Base-by-base conservation (phyloP, 2,888 invertebrate species). In the Andrena fulva region DNA sequence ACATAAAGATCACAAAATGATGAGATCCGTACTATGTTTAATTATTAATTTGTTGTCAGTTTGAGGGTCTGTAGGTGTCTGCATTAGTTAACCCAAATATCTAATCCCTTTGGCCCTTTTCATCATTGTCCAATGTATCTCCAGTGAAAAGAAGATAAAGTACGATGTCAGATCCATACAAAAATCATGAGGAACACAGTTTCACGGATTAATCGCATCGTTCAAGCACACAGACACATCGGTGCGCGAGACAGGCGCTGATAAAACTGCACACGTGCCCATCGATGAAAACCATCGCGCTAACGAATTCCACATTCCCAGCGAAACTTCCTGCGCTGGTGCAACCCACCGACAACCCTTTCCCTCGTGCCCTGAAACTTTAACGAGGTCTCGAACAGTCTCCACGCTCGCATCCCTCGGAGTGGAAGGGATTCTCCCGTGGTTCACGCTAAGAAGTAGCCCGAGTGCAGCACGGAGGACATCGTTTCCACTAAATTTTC, bases 401-500 rank as follows among this genome's bases (percentile, higher is more conserved):
- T 69, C 82, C 80, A 82, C 75, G 66, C 71, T 67, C 80, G 75
- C 63, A 74, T 63, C 68, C 52, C 74, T 60, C 71, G 24, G n/a
- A 20, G 59, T 56, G 52, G 31, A 68, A 76, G 27, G 69, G 79
- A 81, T 54, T 59, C 75, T 72, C 77, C 48, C 63, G 73, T 80
- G 84, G 62, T 71, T 77, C 75, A 72, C 74, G 48, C 77, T 68
- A 84, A 82, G 77, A 86, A 84, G 78, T 82, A 78, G 82, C 75
- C 70, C 60, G 70, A 33, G 82, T 31, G 62, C 54, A 33, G 74
- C 69, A 50, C 73, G 62, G 68, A 80, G 80, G 86, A 89, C 88
- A 89, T 91, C 89, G 88, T 85, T 85, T 77, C 84, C 86, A 84
- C 85, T 91, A 89, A 91, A 91, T 91, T 91, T 91, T 85, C 87